Conservation (phyloP, 2,113 vertebrate species). For the Eptesicus fuscus region DNA sequence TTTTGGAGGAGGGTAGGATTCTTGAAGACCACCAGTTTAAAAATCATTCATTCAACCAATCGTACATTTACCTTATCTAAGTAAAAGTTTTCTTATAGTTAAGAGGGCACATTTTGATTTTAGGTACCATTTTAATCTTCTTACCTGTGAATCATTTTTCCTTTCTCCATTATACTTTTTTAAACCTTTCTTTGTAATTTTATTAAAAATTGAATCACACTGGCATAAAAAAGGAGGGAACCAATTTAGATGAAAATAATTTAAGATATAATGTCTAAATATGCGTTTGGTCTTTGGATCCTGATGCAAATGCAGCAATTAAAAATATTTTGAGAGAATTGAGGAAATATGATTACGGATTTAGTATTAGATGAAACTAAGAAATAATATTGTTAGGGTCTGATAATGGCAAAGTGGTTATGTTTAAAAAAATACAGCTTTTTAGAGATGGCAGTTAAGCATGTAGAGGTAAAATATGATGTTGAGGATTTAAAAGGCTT, state of each 20-base stretch:
- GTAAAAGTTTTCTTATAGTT: neutral
- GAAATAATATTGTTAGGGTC: neutral
- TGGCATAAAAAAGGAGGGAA: neutral
- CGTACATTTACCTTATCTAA: neutral
- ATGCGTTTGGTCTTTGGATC: neutral
- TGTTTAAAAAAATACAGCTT: neutral
- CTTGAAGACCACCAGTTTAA: neutral
- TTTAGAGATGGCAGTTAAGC: neutral
- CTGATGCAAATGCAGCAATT: neutral
- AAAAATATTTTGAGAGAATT: neutral
- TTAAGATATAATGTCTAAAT: neutral
- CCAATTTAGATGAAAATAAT: neutral
- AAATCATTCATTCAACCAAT: neutral
- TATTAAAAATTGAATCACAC: neutral
- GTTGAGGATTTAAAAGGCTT: neutral
- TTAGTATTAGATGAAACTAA: neutral
- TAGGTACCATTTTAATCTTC: neutral
- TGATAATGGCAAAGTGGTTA: neutral
- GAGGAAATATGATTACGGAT: neutral
- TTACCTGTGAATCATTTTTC: neutral
- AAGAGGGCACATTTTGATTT: neutral
- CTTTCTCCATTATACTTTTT: neutral
- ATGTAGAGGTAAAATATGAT: neutral
- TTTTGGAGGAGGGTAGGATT: neutral
- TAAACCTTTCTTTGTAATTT: neutral